Percentiles rank a stretch among this genome's conserved stretches.
These are phyloP conservation scores for Adineta ricciae DNA, from an alignment of 2,888 invertebrate genomes.

Conservation along the genomic window DNA sequence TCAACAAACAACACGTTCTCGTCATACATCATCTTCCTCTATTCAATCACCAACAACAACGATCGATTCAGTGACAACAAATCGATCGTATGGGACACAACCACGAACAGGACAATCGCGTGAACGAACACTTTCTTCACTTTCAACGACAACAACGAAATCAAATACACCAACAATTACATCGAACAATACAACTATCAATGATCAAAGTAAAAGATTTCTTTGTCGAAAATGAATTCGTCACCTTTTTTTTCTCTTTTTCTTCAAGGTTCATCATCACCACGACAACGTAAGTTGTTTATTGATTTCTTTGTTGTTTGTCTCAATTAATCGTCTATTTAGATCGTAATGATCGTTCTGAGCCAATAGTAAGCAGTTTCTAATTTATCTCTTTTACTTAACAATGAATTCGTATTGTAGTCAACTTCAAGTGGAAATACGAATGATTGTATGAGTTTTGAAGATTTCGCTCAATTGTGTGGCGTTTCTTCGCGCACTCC, in stretches of 20 bases:
- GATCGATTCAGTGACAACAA: background rate
- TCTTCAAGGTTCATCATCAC: background rate
- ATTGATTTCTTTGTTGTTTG: background rate
- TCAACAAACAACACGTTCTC: background rate
- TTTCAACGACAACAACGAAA: background rate
- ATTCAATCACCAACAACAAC: background rate
- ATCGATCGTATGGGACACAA: background rate
- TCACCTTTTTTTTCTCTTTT: background rate
- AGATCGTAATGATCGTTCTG: background rate
- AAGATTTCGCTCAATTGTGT: background rate
- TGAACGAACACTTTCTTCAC: background rate
- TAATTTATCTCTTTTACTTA: too few species aligned
- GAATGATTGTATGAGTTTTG: constrained; percentile 5
- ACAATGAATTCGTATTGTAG: background rate
- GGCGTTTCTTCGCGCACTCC: background rate
- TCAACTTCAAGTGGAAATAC: background rate
- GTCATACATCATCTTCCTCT: constrained; percentile 13
- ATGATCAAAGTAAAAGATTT: background rate
- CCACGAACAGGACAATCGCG: constrained; percentile 2
- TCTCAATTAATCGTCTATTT: background rate
- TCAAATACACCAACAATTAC: background rate
- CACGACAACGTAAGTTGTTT: background rate
- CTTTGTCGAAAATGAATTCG: too few species aligned
- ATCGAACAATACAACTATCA: background rate
- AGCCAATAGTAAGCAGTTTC: background rate